These are phyloP conservation scores for Trichogramma evanescens DNA, from an alignment of 2,888 invertebrate genomes.

Conservation along the genomic window DNA sequence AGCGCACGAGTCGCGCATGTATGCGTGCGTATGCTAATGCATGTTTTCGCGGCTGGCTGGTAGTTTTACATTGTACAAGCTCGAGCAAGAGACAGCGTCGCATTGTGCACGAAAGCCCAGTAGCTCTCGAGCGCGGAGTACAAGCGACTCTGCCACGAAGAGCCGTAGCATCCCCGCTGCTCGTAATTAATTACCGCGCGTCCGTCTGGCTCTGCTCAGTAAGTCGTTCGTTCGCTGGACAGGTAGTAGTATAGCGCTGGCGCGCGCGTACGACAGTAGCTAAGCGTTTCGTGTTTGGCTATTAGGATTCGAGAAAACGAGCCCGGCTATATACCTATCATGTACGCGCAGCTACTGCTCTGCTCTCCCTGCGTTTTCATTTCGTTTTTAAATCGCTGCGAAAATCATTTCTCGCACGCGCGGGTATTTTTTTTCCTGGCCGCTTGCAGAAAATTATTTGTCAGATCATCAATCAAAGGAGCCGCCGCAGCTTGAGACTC, in stretches of 20 bases:
- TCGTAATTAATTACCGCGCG: constrained; percentile 43
- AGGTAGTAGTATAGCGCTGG: constrained; percentile 30
- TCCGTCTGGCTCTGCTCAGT: constrained; percentile 27
- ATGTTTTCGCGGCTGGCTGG: background rate
- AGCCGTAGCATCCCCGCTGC: constrained; percentile 40
- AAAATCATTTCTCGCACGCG: too few relatives aligned
- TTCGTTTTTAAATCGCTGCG: too few relatives aligned
- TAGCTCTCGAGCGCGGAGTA: constrained; percentile 8
- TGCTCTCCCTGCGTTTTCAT: too few relatives aligned
- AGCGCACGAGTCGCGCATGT: background rate
- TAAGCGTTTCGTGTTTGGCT: background rate
- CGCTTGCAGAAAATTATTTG: too few relatives aligned
- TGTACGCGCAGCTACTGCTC: too few relatives aligned
- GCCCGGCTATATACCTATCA: too few relatives aligned
- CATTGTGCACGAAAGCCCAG: constrained; percentile 7
- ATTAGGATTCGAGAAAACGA: too few relatives aligned
- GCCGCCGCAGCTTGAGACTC: too few relatives aligned
- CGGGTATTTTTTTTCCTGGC: too few relatives aligned
- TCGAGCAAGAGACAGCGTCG: background rate
- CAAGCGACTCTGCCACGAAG: constrained; percentile 29
- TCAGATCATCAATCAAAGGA: too few relatives aligned
- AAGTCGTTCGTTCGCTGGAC: constrained; percentile 38
- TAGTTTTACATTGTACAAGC: background rate
- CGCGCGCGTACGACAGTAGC: background rate
- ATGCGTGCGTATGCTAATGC: constrained; percentile 1